A percentile compares a stretch with the other conserved stretches of the same genome.
Evolutionary conservation across 2,797 vertebrate genomes (phyloP).

Genomic region (Danio kyathit): DNA sequence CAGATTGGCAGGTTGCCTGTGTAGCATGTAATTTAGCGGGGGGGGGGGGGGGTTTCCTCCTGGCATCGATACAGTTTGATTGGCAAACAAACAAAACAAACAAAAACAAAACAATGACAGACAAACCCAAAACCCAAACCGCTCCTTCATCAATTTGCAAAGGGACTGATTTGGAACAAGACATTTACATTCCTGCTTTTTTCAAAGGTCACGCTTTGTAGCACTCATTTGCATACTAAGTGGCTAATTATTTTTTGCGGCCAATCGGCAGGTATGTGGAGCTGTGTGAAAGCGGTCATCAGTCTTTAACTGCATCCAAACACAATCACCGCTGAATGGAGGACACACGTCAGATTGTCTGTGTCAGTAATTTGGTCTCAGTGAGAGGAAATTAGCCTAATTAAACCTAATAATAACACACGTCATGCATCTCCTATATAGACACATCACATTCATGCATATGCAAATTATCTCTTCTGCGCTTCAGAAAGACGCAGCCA

Average conservation of each 20-base stretch:
- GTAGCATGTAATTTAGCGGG: slow-evolving; percentile 27
- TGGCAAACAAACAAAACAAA: slow-evolving; percentile 20
- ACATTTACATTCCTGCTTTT: slow-evolving; percentile 48
- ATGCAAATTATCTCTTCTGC: neutral
- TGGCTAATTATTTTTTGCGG: slow-evolving; percentile 45
- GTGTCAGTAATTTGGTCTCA: neutral
- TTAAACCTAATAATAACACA: neutral
- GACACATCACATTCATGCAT: neutral
- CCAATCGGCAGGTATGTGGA: slow-evolving; percentile 37
- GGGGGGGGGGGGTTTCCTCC: neutral
- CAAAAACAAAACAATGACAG: neutral
- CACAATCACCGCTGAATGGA: slow-evolving; percentile 3
- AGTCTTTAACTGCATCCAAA: slow-evolving; percentile 11
- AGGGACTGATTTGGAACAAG: slow-evolving; percentile 39
- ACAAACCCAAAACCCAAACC: slow-evolving; percentile 23
- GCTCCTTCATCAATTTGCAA: slow-evolving; percentile 44
- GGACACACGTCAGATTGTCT: neutral
- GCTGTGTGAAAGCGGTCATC: slow-evolving; percentile 13
- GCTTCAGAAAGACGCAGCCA: neutral
- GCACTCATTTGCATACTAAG: slow-evolving; percentile 57
- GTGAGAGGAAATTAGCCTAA: slow-evolving; percentile 2
- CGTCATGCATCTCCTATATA: slow-evolving; percentile 1
- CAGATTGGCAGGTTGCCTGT: slow-evolving; percentile 8
- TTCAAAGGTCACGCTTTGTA: slow-evolving; percentile 55
- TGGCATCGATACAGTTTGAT: neutral